A percentile compares a stretch with the other conserved stretches of the same genome.
These are phyloP conservation scores for Omphaloscelis lunosa DNA, from an alignment of 2,888 invertebrate genomes.

Conservation along the genomic window DNA sequence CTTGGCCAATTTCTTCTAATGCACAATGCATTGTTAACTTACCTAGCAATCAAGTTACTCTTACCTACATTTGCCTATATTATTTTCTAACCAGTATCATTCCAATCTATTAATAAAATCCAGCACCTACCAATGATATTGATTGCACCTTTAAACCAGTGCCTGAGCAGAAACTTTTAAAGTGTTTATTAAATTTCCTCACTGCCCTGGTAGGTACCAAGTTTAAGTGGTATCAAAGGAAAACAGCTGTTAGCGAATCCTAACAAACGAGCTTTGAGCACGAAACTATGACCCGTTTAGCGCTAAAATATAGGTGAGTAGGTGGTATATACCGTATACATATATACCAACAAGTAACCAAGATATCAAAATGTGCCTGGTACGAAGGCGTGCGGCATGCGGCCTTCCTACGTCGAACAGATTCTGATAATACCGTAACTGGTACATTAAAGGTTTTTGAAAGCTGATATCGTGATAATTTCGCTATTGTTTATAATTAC, in stretches of 20 bases:
- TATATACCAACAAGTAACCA: slow-evolving; percentile 28
- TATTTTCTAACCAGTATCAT: background rate
- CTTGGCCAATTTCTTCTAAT: slow-evolving; percentile 7
- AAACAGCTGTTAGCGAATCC: slow-evolving; percentile 71
- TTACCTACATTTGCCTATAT: background rate
- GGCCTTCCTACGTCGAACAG: slow-evolving; percentile 54
- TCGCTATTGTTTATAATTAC: slow-evolving; percentile 63
- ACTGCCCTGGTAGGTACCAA: slow-evolving; percentile 49
- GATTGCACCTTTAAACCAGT: slow-evolving; percentile 25
- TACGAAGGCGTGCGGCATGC: slow-evolving; percentile 56
- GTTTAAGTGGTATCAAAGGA: slow-evolving; percentile 66
- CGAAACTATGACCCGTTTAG: slow-evolving; percentile 78
- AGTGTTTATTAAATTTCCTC: slow-evolving; percentile 65
- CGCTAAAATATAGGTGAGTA: slow-evolving; percentile 76
- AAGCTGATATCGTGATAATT: slow-evolving; percentile 59
- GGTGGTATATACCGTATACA: slow-evolving; percentile 64
- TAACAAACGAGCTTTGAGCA: slow-evolving; percentile 78
- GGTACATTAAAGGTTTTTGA: slow-evolving; percentile 51
- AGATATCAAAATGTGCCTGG: slow-evolving; percentile 72
- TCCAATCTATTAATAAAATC: slow-evolving; percentile 6
- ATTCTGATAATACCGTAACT: slow-evolving; percentile 60
- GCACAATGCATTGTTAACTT: slow-evolving; percentile 4
- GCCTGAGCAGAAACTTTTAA: slow-evolving; percentile 59
- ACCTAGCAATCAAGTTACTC: background rate
- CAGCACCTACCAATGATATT: slow-evolving; percentile 29